Conservation (phyloP, 92 coral and sea anemone genomes). For the Heliopora coerulea region DNA sequence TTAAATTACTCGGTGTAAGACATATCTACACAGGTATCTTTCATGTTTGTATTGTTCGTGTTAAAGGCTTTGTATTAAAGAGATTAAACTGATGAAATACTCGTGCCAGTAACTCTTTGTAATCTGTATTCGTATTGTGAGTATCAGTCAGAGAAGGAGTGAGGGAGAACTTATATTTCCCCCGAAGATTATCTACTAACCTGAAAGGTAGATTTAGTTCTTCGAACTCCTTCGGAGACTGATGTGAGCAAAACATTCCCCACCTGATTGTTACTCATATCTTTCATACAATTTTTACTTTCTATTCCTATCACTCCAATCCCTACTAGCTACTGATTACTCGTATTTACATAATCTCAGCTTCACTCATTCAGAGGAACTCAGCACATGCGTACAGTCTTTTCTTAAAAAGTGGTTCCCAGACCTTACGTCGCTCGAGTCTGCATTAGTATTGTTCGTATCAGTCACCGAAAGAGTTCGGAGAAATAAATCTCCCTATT, state of each 20-base stretch:
- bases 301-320: background rate
- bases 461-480: too few species aligned
- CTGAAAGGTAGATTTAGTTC: too few species aligned
- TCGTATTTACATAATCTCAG: background rate
- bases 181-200: too few species aligned
- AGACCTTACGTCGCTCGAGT: background rate
- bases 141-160: too few species aligned
- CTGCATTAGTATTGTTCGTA: background rate
- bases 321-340: background rate
- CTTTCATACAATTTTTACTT: background rate
- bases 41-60: too few species aligned
- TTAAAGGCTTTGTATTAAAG: too few species aligned
- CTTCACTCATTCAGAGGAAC: slow-evolving; percentile 17
- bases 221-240: too few species aligned
- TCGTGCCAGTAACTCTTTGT: too few species aligned
- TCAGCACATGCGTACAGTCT: slow-evolving; percentile 1
- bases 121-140: too few species aligned
- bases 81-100: too few species aligned
- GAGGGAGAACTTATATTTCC: too few species aligned
- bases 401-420: background rate
- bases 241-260: background rate
- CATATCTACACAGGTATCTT: slow-evolving; percentile 3
- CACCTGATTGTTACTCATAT: background rate
- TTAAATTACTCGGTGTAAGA: background rate
- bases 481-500: too few species aligned